Evolutionary conservation across 2,113 vertebrate genomes (phyloP).

Genomic region (Antechinus flavipes): DNA sequence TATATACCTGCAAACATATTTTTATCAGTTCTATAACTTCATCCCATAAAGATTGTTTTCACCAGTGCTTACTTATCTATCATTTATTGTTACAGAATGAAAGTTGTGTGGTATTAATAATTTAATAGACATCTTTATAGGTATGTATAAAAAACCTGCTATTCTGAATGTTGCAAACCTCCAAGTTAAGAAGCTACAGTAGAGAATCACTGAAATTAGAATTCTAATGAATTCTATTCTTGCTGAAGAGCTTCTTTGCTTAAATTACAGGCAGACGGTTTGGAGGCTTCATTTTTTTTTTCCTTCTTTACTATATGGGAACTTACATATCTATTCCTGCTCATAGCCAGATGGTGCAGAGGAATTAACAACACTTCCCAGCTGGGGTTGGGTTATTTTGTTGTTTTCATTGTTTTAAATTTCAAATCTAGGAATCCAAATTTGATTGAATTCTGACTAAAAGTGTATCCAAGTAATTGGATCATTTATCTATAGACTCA

Average conservation of each 20-base stretch:
- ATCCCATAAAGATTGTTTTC: background rate
- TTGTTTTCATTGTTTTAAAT: conserved; percentile 35
- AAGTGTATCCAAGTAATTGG: background rate
- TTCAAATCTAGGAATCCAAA: background rate
- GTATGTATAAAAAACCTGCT: background rate
- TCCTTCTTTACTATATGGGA: conserved; percentile 3
- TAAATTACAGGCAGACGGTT: background rate
- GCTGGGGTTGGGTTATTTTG: background rate
- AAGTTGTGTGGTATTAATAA: background rate
- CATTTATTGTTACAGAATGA: background rate
- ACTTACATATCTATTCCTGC: background rate
- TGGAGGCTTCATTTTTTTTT: background rate
- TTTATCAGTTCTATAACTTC: background rate
- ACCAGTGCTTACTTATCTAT: background rate
- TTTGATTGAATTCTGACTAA: conserved; percentile 8
- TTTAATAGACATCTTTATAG: background rate
- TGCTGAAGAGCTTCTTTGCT: background rate
- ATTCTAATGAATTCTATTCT: conserved; percentile 10
- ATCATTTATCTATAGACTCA: background rate
- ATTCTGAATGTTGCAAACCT: conserved; percentile 21
- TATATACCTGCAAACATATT: background rate
- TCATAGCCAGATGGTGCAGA: background rate
- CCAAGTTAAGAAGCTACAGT: background rate
- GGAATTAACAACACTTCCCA: conserved; percentile 34
- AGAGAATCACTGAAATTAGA: conserved; percentile 9